Conservation (phyloP, 2,113 vertebrate species). For the Ramphastos sulfuratus region DNA sequence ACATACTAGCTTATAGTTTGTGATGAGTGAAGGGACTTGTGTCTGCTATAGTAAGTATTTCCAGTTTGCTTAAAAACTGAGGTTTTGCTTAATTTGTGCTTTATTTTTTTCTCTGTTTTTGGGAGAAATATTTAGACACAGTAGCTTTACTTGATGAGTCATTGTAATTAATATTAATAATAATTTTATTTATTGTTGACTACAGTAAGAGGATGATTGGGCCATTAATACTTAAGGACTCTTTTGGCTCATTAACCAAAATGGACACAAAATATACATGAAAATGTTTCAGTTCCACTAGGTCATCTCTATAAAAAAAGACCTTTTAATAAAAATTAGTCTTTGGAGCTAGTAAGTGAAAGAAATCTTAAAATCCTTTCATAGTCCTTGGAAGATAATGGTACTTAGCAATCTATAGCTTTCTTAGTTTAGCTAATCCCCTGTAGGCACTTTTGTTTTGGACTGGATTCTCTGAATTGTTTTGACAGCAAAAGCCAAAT, state of each 20-base stretch:
- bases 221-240: background rate
- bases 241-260: slow-evolving; percentile 15
- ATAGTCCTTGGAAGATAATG: background rate
- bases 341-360: background rate
- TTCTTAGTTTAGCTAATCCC: background rate
- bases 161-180: background rate
- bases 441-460: background rate
- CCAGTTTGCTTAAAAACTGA: background rate
- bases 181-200: background rate
- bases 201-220: background rate
- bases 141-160: background rate
- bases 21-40: background rate
- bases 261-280: background rate
- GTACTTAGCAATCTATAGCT: background rate
- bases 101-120: background rate
- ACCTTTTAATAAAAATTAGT: background rate
- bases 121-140: background rate
- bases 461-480: background rate
- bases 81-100: background rate
- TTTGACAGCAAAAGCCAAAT: background rate
- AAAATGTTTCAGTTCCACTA: background rate
- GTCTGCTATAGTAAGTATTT: background rate
- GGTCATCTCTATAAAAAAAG: background rate
- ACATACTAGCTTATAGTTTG: background rate
- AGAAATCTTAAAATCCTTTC: background rate